Base-by-base conservation (phyloP, 2,797 vertebrate species). In the Sarcophilus harrisii region DNA sequence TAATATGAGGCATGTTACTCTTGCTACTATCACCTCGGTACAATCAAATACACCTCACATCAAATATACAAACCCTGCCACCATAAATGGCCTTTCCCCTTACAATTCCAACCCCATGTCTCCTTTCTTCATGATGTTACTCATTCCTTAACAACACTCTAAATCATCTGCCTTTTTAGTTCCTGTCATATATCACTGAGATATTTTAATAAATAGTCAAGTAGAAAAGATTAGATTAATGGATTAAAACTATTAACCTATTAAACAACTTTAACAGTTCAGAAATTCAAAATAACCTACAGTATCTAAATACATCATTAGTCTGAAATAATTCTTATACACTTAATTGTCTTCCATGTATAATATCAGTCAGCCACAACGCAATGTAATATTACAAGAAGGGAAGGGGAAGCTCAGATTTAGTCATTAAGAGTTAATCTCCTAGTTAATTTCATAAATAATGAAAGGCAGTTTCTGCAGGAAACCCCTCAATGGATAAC, bases 191-290 rank as follows among this genome's bases (percentile, higher is more conserved):
- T 92, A 94, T 93, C 94, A 73, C 92, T 96, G 96, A 97, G 97
- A 38, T 87, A 96, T 97, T 97, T 98, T 98, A 97, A 97, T 96
- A 98, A 96, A 97, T 38, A 98, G 95, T 97, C 95, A 97, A 95
- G 95, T 60, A 93, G 96, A 95, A 96, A 96, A 97, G 97, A 97
- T 96, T 57, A 97, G 96, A 96, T 96, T 98, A 97, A 97, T 96
- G 97, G 96, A 97, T 96, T 97, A 96, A 97, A 97, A 97, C 96
- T 97, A 96, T 97, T 97, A 98, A 98, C 96, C 96, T 97, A 97
- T 97, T 97, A 96, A 97, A 97, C 97, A 97, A 97, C 95, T 98
- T 95, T 95, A 97, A 97, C 92, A 97, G 97, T 94, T 95, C 96
- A 96, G 96, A 96, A 97, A 97, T 96, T 97, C 96, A 97, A 98